Conservation (phyloP, 2,888 invertebrate genomes). For the Odontocolon sp. region DNA sequence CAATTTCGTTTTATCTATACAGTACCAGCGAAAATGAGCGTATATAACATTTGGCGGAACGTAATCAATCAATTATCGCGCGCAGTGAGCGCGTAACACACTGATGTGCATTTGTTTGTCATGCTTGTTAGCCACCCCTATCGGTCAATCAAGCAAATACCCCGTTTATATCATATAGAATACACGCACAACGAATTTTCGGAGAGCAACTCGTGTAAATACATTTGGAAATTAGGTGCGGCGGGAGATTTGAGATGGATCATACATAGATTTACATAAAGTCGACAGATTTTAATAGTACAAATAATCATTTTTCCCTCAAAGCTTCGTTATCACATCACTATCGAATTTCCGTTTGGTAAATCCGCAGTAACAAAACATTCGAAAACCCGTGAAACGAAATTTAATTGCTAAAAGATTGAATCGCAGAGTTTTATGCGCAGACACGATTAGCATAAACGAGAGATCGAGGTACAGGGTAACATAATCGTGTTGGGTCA, state of each 20-base stretch:
- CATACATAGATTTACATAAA: neutral
- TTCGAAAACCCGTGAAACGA: constrained; percentile 10
- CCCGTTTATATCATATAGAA: constrained; percentile 50
- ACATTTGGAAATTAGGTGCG: constrained; percentile 60
- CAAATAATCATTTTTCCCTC: neutral
- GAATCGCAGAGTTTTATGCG: constrained; percentile 13
- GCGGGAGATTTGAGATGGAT: constrained; percentile 6
- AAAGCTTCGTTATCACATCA: neutral
- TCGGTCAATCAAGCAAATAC: constrained; percentile 71
- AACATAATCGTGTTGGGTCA: constrained; percentile 65
- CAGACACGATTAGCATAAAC: constrained; percentile 52
- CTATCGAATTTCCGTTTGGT: neutral
- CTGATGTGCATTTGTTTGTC: constrained; percentile 75
- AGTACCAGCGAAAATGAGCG: constrained; percentile 3
- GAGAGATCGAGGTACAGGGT: constrained; percentile 48
- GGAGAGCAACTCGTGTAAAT: constrained; percentile 54
- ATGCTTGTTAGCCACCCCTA: constrained; percentile 72
- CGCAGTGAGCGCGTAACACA: constrained; percentile 63
- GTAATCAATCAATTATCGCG: constrained; percentile 76
- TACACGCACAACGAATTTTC: constrained; percentile 23
- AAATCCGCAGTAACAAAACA: neutral
- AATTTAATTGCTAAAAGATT: constrained; percentile 30
- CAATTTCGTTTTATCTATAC: too few species aligned
- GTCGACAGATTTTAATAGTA: constrained; percentile 40
- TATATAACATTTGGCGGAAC: constrained; percentile 68